phyloP scores from a whole-genome alignment of 2,113 vertebrate genomes.

The Mus pahari region DNA sequence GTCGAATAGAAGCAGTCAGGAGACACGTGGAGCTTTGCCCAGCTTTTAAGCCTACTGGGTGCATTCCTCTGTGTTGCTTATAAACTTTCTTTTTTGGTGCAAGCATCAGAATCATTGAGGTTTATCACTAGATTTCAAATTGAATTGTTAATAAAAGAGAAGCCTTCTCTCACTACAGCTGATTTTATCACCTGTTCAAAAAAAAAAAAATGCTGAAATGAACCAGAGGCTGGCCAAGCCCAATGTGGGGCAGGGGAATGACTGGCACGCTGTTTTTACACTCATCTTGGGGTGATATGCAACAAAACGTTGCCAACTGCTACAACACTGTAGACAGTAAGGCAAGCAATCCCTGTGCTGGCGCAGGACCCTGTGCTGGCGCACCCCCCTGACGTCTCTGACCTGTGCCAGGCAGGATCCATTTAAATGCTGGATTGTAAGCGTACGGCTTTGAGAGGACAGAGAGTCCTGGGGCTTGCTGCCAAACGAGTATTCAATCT shows the following conservation, averaged over 20 bases:
- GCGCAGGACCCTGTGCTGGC: background rate
- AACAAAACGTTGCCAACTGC: background rate
- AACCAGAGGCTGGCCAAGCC: background rate
- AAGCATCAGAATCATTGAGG: background rate
- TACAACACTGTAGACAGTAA: background rate
- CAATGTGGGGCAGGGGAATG: fast-evolving
- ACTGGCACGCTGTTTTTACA: background rate
- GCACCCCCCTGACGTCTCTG: background rate
- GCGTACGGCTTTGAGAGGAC: background rate
- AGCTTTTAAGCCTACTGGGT: background rate
- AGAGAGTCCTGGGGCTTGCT: background rate
- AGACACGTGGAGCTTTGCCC: background rate
- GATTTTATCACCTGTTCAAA: background rate
- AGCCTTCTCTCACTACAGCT: background rate
- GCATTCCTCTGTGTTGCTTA: background rate
- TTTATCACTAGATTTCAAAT: background rate
- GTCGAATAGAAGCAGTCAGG: background rate
- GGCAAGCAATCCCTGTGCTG: fast-evolving
- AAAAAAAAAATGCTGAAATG: background rate
- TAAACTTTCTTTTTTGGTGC: background rate
- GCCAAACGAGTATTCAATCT: background rate
- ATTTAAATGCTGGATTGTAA: background rate
- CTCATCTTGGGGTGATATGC: background rate
- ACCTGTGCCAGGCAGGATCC: background rate
- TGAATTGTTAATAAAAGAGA: background rate